These are phyloP conservation scores for Nesoenas mayeri DNA, from an alignment of 2,113 vertebrate species.

Conservation along the genomic window DNA sequence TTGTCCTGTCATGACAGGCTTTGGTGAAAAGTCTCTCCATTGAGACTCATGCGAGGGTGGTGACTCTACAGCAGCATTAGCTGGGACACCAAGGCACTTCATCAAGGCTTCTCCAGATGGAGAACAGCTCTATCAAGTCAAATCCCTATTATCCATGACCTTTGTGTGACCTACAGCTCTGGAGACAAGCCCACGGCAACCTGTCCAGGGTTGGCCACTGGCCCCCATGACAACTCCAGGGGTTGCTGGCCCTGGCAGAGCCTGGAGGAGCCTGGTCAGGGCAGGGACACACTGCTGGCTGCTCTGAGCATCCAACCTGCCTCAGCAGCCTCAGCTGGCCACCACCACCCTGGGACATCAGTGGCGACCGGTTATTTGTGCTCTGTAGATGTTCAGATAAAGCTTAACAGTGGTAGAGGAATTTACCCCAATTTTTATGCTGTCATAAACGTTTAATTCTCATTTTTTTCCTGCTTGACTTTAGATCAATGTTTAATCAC, in stretches of 20 bases:
- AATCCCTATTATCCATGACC: neutral
- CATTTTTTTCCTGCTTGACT: conserved; percentile 6
- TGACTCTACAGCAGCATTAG: rapidly evolving
- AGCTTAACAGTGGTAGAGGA: neutral
- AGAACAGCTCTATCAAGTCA: neutral
- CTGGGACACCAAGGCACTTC: neutral
- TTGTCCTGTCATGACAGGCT: neutral
- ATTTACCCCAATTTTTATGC: neutral
- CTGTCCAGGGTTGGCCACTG: neutral
- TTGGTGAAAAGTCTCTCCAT: neutral
- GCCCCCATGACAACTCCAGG: rapidly evolving
- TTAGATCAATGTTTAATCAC: neutral
- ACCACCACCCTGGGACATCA: neutral
- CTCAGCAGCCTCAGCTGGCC: neutral
- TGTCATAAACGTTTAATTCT: neutral
- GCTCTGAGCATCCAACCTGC: rapidly evolving
- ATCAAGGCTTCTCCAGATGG: neutral
- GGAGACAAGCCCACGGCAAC: neutral
- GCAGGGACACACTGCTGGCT: neutral
- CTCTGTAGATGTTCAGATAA: conserved; percentile 9
- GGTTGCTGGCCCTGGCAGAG: neutral
- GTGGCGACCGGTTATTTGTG: rapidly evolving
- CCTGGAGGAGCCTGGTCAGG: neutral
- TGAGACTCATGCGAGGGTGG: neutral
- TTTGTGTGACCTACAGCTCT: neutral